Evolutionary conservation across 2,113 vertebrate genomes (phyloP).

Genomic region (Eptesicus fuscus): DNA sequence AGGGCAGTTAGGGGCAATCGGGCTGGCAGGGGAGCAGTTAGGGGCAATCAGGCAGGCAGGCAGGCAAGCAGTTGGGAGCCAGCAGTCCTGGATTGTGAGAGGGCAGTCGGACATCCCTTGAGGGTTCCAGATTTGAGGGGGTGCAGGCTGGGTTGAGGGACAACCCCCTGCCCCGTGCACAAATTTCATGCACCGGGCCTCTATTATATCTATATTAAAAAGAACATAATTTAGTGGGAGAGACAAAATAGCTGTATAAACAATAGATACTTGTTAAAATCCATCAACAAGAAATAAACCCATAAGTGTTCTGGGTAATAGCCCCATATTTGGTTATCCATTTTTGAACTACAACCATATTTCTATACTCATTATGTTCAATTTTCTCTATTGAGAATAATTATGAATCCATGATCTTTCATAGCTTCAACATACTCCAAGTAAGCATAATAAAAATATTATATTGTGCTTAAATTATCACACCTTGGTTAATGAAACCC

Average conservation of each 20-base stretch:
- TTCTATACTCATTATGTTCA: constrained; percentile 7
- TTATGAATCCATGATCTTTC: constrained; percentile 1
- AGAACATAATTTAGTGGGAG: not conserved
- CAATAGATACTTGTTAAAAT: not conserved
- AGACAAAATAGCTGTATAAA: not conserved
- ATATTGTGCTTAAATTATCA: not conserved
- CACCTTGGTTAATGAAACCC: not conserved
- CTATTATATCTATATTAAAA: not conserved
- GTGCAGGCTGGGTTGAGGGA: too few species aligned
- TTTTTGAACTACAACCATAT: not conserved
- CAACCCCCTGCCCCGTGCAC: too few species aligned
- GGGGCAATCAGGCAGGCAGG: too few species aligned
- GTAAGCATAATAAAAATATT: not conserved
- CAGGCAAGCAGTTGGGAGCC: too few species aligned
- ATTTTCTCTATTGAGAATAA: not conserved
- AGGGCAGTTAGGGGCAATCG: too few species aligned
- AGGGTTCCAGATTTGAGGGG: too few species aligned
- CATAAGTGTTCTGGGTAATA: too few species aligned
- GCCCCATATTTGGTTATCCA: not conserved
- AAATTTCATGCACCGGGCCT: too few species aligned
- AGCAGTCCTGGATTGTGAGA: too few species aligned
- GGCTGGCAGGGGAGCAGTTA: too few species aligned
- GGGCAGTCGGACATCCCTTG: too few species aligned
- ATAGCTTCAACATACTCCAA: not conserved
- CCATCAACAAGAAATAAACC: not conserved